Conservation (phyloP, 2,113 vertebrate genomes). For the Eptatretus burgeri region DNA sequence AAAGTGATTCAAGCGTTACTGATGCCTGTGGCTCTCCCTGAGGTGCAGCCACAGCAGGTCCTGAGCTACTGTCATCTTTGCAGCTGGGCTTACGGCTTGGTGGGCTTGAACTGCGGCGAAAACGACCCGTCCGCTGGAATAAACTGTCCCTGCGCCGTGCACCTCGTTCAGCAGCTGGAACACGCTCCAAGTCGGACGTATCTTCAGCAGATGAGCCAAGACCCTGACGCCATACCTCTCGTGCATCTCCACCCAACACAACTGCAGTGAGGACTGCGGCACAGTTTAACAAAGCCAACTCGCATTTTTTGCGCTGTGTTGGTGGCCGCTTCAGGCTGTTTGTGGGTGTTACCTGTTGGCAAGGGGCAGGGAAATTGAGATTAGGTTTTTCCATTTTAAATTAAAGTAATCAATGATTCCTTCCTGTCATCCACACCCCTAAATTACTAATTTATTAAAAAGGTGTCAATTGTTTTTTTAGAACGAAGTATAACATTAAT, state of each 20-base stretch:
- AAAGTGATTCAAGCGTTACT: conserved; percentile 52
- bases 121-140: conserved; percentile 42
- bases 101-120: conserved; percentile 39
- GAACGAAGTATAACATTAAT: no score
- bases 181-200: conserved; percentile 24
- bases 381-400: no score
- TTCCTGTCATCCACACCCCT: no score
- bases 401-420: no score
- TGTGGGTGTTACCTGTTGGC: conserved; percentile 30
- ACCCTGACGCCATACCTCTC: conserved; percentile 33
- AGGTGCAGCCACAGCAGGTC: conserved; percentile 21
- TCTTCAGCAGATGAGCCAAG: conserved; percentile 9
- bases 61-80: conserved; percentile 35
- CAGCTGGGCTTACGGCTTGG: conserved; percentile 48
- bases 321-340: conserved; percentile 34
- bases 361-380: no score
- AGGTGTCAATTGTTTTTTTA: no score
- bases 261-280: conserved; percentile 58
- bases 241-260: conserved; percentile 50
- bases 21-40: conserved; percentile 17
- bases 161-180: conserved; percentile 23
- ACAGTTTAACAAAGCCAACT: conserved; percentile 51
- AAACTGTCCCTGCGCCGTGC: conserved; percentile 52
- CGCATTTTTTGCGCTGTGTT: conserved; percentile 33
- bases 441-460: no score